A percentile compares a stretch with the other conserved stretches of the same genome.
phyloP scores from a whole-genome alignment of 2,797 vertebrate genomes.

The Bryconaethiops microstoma region DNA sequence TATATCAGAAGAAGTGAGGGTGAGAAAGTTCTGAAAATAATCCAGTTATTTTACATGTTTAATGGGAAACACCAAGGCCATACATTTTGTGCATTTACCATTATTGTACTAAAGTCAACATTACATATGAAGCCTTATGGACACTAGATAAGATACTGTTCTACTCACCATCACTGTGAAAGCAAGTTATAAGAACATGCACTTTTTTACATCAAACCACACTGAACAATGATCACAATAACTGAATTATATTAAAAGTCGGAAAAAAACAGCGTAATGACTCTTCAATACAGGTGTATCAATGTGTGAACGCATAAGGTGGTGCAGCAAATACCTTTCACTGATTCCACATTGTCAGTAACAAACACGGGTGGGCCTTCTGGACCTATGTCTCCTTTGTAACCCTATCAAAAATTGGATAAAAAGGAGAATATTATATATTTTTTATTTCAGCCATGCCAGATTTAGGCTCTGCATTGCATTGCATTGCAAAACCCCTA shows the following conservation, averaged over 20 bases:
- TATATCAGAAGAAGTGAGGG: neutral
- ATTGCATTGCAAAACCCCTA: neutral
- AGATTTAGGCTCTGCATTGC: neutral
- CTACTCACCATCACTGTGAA: no score
- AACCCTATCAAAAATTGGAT: constrained; percentile 78
- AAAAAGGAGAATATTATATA: neutral
- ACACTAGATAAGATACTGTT: no score
- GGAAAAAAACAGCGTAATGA: neutral
- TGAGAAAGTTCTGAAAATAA: neutral
- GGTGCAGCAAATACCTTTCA: constrained; percentile 63
- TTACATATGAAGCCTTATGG: no score
- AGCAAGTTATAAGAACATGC: neutral
- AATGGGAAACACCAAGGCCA: no score
- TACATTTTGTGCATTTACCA: no score
- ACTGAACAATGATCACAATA: neutral
- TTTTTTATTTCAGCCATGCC: neutral
- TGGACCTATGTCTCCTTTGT: constrained; percentile 81
- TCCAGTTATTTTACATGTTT: no score
- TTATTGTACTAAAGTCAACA: no score
- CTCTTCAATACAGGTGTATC: neutral
- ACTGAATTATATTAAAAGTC: neutral
- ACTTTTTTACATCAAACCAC: neutral
- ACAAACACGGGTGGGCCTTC: constrained; percentile 77
- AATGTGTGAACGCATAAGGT: neutral
- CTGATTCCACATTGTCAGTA: constrained; percentile 38